phyloP scores from a whole-genome alignment of 2,113 vertebrate genomes.

The Orycteropus afer region DNA sequence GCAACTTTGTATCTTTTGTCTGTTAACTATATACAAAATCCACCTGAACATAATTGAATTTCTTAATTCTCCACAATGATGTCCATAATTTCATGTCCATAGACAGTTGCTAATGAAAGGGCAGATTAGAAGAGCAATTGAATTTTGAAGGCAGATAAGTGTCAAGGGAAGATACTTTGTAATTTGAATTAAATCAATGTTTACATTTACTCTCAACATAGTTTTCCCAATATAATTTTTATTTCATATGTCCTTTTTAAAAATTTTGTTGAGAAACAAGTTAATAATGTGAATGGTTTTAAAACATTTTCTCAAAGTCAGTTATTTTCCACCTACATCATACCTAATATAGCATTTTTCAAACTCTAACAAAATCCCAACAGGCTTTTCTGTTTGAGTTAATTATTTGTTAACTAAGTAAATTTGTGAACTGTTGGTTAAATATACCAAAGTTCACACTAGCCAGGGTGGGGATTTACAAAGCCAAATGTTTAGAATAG shows the following conservation, averaged over 20 bases:
- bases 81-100: neutral
- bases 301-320: neutral
- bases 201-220: neutral
- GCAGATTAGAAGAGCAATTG: neutral
- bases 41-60: no score
- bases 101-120: neutral
- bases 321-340: neutral
- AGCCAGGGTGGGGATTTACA: neutral
- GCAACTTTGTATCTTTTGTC: no score
- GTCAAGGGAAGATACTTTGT: neutral
- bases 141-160: neutral
- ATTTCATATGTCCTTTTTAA: neutral
- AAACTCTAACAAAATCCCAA: neutral
- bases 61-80: no score
- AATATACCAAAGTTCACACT: neutral
- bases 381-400: neutral
- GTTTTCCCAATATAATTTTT: neutral
- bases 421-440: neutral
- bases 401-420: neutral
- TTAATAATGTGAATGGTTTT: conserved; percentile 11
- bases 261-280: neutral
- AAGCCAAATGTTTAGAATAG: neutral
- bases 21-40: no score
- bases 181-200: neutral
- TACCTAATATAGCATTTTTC: neutral